phyloP scores from a whole-genome alignment of 2,888 invertebrate species.

The Athetis lepigone region DNA sequence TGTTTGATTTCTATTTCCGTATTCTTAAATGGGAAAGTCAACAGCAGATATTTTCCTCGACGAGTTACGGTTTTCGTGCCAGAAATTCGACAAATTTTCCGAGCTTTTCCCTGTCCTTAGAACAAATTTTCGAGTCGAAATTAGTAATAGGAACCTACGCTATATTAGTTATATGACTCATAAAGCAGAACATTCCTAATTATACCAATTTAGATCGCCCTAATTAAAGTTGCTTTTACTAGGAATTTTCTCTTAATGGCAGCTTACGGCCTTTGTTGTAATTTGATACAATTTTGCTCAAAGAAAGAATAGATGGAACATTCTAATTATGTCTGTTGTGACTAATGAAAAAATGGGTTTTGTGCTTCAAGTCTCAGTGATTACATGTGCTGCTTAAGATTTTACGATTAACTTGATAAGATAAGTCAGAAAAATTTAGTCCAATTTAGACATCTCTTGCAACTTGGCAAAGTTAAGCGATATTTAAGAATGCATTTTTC shows the following conservation, averaged over 20 bases:
- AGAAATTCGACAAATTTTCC: background rate
- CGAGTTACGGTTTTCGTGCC: background rate
- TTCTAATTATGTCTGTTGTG: background rate
- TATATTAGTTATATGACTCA: slow-evolving; percentile 47
- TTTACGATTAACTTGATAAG: slow-evolving; percentile 21
- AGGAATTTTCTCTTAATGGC: slow-evolving; percentile 7
- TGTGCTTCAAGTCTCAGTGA: slow-evolving; percentile 1
- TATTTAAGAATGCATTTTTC: no score
- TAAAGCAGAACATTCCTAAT: slow-evolving; percentile 21
- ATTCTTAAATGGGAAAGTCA: background rate
- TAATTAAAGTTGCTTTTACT: slow-evolving; percentile 37
- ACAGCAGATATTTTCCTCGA: background rate
- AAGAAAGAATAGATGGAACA: background rate
- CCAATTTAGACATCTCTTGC: no score
- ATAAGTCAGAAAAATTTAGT: slow-evolving; percentile 1
- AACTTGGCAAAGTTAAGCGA: no score
- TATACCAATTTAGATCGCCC: slow-evolving; percentile 20
- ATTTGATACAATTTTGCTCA: slow-evolving; percentile 19
- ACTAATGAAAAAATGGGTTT: background rate
- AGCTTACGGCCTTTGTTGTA: background rate
- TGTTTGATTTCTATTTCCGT: background rate
- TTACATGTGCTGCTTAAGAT: background rate
- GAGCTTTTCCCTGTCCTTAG: background rate
- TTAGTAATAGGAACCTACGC: slow-evolving; percentile 21
- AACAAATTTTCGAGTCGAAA: slow-evolving; percentile 13